A percentile compares a stretch with the other conserved stretches of the same genome.
Evolutionary conservation across 2,797 vertebrate genomes (phyloP).

Genomic region (Ataeniobius toweri): DNA sequence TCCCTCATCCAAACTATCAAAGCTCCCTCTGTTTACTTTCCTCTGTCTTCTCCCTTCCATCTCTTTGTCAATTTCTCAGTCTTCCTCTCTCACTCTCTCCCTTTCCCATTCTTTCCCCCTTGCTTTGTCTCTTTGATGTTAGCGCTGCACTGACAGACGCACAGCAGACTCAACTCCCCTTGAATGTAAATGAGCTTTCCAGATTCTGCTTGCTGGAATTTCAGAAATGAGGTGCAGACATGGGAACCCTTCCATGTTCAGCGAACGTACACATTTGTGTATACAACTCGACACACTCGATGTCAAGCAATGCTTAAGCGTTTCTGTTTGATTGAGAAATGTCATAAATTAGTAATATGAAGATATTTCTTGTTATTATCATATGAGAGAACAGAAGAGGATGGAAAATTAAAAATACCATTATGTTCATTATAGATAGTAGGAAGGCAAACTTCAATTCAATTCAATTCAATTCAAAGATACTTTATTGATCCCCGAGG

Average conservation of each 20-base stretch:
- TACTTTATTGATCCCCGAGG: too few species aligned
- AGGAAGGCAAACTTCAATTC: background rate
- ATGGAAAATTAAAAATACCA: background rate
- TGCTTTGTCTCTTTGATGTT: conserved; percentile 62
- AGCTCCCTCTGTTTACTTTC: conserved; percentile 43
- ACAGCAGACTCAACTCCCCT: conserved; percentile 44
- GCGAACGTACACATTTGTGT: background rate
- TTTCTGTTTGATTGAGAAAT: background rate
- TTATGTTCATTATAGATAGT: background rate
- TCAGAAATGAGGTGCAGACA: background rate
- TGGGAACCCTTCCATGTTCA: background rate
- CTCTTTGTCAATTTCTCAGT: conserved; percentile 23
- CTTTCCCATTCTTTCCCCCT: conserved; percentile 13
- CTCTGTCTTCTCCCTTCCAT: conserved; percentile 24
- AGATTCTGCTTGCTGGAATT: conserved; percentile 10
- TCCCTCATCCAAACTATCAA: conserved; percentile 32
- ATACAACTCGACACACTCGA: background rate
- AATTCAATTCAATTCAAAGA: too few species aligned
- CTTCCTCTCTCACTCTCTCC: conserved; percentile 8
- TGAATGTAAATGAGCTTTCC: conserved; percentile 58
- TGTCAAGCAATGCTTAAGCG: background rate
- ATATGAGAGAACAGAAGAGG: background rate
- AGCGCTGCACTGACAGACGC: conserved; percentile 44
- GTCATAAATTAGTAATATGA: background rate
- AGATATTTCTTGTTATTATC: background rate